phyloP scores from a whole-genome alignment of 2,113 vertebrate species.

The Chaenogobius annularis region DNA sequence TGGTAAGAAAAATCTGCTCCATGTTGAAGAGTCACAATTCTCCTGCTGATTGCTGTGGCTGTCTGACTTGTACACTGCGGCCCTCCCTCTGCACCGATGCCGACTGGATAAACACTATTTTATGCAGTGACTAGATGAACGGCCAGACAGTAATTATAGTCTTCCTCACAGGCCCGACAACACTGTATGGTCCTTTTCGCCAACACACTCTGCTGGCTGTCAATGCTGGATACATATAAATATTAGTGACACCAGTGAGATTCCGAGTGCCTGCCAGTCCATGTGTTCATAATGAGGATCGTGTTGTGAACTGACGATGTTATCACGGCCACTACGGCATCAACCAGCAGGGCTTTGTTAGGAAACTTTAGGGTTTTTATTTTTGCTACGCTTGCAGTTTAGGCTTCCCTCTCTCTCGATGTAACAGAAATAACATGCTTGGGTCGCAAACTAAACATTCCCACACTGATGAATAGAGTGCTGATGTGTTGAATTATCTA shows the following conservation, averaged over 20 bases:
- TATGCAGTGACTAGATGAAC: constrained; percentile 81
- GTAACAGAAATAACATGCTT: constrained; percentile 94
- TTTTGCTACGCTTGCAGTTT: constrained; percentile 71
- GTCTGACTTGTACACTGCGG: constrained; percentile 73
- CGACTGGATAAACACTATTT: constrained; percentile 84
- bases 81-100: constrained; percentile 71
- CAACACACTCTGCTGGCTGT: constrained; percentile 74
- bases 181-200: constrained; percentile 65
- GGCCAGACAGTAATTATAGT: constrained; percentile 81
- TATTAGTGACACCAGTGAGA: constrained; percentile 61
- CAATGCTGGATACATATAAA: constrained; percentile 68
- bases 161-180: constrained; percentile 70
- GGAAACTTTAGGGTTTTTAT: constrained; percentile 61
- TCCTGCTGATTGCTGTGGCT: constrained; percentile 68
- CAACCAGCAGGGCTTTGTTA: constrained; percentile 51
- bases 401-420: constrained; percentile 56
- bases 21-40: constrained; percentile 74
- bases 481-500: constrained; percentile 18
- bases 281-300: constrained; percentile 66
- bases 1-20: constrained; percentile 41
- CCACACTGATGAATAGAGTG: constrained; percentile 85
- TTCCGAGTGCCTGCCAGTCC: constrained; percentile 38
- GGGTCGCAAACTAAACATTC: constrained; percentile 97
- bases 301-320: constrained; percentile 57
- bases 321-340: constrained; percentile 61